Percentiles rank a stretch among this genome's conserved stretches.
Evolutionary conservation across 2,113 vertebrate genomes (phyloP).

Genomic region (Chrysemys picta): DNA sequence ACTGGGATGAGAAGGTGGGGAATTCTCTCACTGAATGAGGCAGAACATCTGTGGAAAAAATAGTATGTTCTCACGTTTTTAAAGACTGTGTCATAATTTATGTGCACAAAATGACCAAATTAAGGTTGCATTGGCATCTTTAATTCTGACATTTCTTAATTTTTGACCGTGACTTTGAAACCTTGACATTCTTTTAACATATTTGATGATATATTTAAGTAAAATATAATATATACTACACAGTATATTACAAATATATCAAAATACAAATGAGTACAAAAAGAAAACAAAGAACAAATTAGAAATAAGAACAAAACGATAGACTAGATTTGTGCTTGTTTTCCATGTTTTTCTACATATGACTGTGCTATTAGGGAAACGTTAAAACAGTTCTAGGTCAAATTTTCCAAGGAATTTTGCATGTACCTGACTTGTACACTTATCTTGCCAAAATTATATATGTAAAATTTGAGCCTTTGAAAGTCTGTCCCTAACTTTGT

Average conservation of each 20-base stretch:
- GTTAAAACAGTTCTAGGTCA: not conserved
- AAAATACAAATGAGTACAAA: not conserved
- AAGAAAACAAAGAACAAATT: not conserved
- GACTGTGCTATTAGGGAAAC: not conserved
- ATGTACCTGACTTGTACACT: not conserved
- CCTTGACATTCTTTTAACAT: not conserved
- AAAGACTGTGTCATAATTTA: not conserved
- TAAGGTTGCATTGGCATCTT: not conserved
- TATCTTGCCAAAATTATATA: not conserved
- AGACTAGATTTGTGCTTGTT: not conserved
- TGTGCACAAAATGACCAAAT: not conserved
- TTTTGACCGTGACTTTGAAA: not conserved
- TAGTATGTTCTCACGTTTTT: not conserved
- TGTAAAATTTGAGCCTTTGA: not conserved
- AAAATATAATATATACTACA: not conserved
- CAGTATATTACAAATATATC: not conserved
- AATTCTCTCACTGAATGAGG: not conserved
- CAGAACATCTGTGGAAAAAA: not conserved
- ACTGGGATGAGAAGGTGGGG: not conserved
- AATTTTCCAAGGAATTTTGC: not conserved
- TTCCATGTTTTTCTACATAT: no score
- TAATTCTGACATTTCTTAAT: not conserved
- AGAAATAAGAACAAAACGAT: not conserved
- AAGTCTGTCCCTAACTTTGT: not conserved
- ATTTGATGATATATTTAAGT: not conserved